Conservation (phyloP, 2,797 vertebrate genomes). For the Tragopan temminckii region DNA sequence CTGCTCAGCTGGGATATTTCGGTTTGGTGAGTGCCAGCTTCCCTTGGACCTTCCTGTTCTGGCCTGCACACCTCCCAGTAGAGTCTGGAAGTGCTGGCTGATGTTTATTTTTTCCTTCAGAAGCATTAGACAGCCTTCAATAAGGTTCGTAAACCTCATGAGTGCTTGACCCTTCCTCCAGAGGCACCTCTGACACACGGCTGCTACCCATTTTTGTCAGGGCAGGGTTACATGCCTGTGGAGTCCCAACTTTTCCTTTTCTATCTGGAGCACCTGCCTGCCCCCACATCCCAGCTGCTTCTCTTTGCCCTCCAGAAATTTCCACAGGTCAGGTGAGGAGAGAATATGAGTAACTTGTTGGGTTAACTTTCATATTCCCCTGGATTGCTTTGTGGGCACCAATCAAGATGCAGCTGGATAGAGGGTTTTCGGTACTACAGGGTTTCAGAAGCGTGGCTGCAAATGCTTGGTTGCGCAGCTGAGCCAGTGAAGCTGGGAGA, state of each 20-base stretch:
- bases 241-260: not conserved
- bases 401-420: not conserved
- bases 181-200: not conserved
- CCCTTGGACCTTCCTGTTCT: not conserved
- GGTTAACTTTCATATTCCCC: not conserved
- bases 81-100: not conserved
- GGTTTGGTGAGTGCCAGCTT: not conserved
- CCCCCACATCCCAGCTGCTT: not conserved
- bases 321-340: not conserved
- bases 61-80: not conserved
- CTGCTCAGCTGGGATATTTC: not conserved
- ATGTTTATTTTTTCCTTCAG: not conserved
- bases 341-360: not conserved
- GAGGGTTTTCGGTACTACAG: not conserved
- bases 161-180: not conserved
- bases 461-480: not conserved
- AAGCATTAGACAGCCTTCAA: not conserved
- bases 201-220: not conserved
- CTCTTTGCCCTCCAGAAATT: not conserved
- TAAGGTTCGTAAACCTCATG: accelerated
- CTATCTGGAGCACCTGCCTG: not conserved
- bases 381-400: not conserved
- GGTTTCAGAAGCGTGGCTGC: not conserved
- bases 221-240: not conserved
- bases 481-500: not conserved